Percentiles rank a stretch among this genome's conserved stretches.
phyloP scores from a whole-genome alignment of 1,140 invertebrate genomes.

The Zelostemma sp. region DNA sequence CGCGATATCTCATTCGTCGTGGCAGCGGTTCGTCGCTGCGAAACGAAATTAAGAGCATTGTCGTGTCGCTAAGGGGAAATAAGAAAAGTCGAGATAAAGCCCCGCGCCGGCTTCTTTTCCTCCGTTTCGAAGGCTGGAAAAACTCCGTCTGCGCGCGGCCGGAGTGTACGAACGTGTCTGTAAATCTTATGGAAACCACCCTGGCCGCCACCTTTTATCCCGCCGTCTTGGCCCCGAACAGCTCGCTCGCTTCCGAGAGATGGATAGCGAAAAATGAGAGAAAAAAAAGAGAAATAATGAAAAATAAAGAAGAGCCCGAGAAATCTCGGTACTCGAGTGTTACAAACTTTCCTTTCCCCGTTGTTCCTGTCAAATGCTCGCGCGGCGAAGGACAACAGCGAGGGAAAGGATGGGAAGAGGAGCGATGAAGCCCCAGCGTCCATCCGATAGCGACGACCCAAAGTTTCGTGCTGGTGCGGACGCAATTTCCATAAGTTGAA shows the following conservation, averaged over 20 bases:
- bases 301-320: conserved; percentile 7
- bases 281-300: conserved; percentile 14
- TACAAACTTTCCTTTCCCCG: conserved; percentile 2
- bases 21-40: conserved; percentile 39
- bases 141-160: conserved; percentile 14
- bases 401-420: conserved; percentile 5
- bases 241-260: conserved; percentile 27
- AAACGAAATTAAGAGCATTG: conserved; percentile 67
- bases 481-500: conserved; percentile 67
- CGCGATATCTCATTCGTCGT: conserved; percentile 37
- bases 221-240: conserved; percentile 9
- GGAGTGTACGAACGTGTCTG: conserved; percentile 37
- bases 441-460: conserved; percentile 39
- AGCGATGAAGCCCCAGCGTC: conserved; percentile 40
- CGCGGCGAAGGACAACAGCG: not conserved
- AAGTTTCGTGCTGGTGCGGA: conserved; percentile 49
- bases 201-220: conserved; percentile 31
- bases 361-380: not conserved
- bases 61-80: conserved; percentile 61
- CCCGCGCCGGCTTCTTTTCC: conserved; percentile 27
- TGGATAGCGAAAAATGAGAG: conserved; percentile 38
- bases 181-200: conserved; percentile 46
- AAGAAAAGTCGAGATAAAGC: conserved; percentile 57
- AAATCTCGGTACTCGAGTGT: conserved; percentile 11
- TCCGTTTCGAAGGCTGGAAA: conserved; percentile 26